These are phyloP conservation scores for Lepas anatifera DNA, from an alignment of 2,888 invertebrate genomes.

Conservation along the genomic window DNA sequence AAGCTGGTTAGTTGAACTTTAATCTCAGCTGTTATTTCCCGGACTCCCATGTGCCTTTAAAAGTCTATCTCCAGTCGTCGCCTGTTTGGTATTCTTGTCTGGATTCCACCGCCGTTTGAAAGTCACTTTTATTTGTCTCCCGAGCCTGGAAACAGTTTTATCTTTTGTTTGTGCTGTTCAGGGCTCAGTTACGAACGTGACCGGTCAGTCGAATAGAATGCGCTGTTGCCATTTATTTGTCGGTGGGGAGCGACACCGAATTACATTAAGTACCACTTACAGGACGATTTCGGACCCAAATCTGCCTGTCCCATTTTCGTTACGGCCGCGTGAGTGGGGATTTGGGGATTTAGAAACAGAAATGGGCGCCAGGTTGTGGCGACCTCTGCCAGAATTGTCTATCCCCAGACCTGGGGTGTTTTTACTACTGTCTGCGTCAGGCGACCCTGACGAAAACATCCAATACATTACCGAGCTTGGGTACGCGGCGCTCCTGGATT, in stretches of 20 bases:
- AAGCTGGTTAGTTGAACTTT: no score
- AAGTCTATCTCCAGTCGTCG: no score
- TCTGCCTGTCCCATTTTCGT: not conserved
- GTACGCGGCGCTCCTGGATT: not conserved
- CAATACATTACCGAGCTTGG: no score
- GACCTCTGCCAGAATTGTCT: no score
- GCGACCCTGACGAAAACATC: no score
- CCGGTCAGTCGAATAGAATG: no score
- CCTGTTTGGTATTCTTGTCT: not conserved
- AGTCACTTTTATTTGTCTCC: not conserved
- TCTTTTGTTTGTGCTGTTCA: not conserved
- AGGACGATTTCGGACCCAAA: not conserved
- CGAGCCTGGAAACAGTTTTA: not conserved
- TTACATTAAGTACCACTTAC: conserved; percentile 5
- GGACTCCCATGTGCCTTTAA: no score
- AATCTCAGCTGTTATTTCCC: not conserved
- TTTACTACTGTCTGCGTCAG: no score
- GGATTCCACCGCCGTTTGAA: not conserved
- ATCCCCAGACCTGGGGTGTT: no score
- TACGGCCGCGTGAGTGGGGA: not conserved
- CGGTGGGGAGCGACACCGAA: not conserved
- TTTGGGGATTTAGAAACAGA: not conserved
- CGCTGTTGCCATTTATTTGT: not conserved
- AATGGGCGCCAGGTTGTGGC: no score
- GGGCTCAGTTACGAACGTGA: no score